A percentile compares a stretch with the other conserved stretches of the same genome.
Conservation (phyloP, 2,888 invertebrate species). For the Mimachlamys varia region DNA sequence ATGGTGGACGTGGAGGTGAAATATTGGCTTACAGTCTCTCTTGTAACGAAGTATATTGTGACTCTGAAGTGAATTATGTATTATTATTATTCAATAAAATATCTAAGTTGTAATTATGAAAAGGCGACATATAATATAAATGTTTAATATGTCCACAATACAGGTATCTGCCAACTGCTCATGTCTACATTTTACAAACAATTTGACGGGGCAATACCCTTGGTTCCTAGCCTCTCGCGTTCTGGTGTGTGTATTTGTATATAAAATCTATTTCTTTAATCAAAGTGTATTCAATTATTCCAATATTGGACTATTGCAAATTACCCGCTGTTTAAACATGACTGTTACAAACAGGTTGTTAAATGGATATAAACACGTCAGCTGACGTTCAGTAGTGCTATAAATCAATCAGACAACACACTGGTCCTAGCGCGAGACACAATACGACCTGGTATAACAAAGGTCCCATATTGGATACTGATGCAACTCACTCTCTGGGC, state of each 20-base stretch:
- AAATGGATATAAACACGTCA: not conserved
- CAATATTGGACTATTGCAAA: not conserved
- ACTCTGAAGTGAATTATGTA: too few species aligned
- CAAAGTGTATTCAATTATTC: not conserved
- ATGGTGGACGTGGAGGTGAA: too few species aligned
- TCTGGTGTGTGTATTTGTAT: not conserved
- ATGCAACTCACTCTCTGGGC: not conserved
- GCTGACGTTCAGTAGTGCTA: slow-evolving; percentile 3
- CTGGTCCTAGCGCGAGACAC: not conserved
- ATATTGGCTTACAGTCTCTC: too few species aligned
- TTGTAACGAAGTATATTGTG: too few species aligned
- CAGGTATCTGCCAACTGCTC: too few species aligned
- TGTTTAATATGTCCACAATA: too few species aligned
- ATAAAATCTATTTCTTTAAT: not conserved
- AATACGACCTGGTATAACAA: not conserved
- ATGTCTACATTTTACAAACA: too few species aligned
- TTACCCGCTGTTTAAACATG: not conserved
- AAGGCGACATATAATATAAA: too few species aligned
- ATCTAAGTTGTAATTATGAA: too few species aligned
- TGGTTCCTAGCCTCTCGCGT: too few species aligned
- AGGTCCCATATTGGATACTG: not conserved
- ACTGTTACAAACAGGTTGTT: slow-evolving; percentile 13
- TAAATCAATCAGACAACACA: not conserved
- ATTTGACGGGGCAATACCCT: too few species aligned
- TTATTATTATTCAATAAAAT: too few species aligned